These are phyloP conservation scores for Scarus forsteni DNA, from an alignment of 2,797 vertebrate species.

Conservation along the genomic window DNA sequence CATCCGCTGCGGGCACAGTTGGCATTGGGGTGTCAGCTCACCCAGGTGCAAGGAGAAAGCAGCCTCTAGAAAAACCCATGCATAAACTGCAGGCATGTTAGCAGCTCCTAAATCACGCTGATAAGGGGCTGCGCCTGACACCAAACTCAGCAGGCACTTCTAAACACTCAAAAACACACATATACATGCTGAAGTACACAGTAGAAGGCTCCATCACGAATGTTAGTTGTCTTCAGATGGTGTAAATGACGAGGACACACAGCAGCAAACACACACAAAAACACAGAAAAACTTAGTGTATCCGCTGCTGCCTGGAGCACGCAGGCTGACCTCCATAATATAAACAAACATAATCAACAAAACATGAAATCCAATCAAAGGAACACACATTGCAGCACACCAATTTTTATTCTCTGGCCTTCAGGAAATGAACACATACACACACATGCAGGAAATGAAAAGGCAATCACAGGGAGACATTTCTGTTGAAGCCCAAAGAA, in stretches of 20 bases:
- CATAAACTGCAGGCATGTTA: slow-evolving; percentile 37
- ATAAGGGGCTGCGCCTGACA: slow-evolving; percentile 26
- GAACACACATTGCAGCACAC: slow-evolving; percentile 1
- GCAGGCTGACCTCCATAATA: slow-evolving; percentile 19
- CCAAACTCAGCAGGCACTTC: not conserved
- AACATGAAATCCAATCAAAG: slow-evolving; percentile 36
- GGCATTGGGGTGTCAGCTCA: slow-evolving; percentile 1
- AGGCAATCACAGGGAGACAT: not conserved
- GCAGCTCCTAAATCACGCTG: slow-evolving; percentile 63
- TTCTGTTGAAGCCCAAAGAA: not conserved
- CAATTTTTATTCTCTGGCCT: slow-evolving; percentile 3
- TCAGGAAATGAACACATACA: slow-evolving; percentile 1
- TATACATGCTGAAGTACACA: not conserved
- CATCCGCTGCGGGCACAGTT: slow-evolving; percentile 27
- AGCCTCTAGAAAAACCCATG: slow-evolving; percentile 43
- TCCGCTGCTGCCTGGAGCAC: slow-evolving; percentile 19
- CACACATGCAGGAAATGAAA: not conserved
- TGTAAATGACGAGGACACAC: slow-evolving; percentile 28
- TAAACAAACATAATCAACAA: slow-evolving; percentile 40
- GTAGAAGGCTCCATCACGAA: not conserved
- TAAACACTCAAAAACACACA: slow-evolving; percentile 1
- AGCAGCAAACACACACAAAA: slow-evolving; percentile 27
- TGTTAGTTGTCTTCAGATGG: slow-evolving; percentile 4
- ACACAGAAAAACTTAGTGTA: slow-evolving; percentile 35
- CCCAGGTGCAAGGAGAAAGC: slow-evolving; percentile 24